Percentiles rank a stretch among this genome's conserved stretches.
These are phyloP conservation scores for Syngnathus acus DNA, from an alignment of 2,797 vertebrate species.

Conservation along the genomic window DNA sequence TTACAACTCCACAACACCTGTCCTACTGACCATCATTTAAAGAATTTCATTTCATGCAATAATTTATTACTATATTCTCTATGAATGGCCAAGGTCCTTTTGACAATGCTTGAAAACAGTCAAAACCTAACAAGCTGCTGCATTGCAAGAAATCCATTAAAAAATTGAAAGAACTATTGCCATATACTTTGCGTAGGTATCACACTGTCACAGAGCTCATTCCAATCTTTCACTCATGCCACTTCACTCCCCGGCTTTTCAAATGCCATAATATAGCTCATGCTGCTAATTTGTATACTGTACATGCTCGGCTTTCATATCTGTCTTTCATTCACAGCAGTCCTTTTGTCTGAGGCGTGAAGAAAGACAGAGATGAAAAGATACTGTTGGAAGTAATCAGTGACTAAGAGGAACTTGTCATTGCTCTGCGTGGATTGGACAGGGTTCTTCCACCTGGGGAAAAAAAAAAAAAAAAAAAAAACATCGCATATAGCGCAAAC, in stretches of 20 bases:
- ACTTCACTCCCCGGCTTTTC: slow-evolving; percentile 25
- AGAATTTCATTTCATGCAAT: not conserved
- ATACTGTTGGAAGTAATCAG: slow-evolving; percentile 53
- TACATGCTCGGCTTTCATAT: slow-evolving; percentile 24
- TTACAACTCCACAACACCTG: no score
- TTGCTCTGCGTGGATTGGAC: slow-evolving; percentile 31
- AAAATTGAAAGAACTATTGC: not conserved
- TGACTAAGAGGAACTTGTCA: slow-evolving; percentile 46
- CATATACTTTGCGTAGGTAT: not conserved
- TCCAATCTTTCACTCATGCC: not conserved
- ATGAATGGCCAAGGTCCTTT: not conserved
- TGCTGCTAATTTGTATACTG: slow-evolving; percentile 46
- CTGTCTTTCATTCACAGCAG: slow-evolving; percentile 14
- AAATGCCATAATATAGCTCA: slow-evolving; percentile 35
- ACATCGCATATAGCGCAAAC: slow-evolving; percentile 9
- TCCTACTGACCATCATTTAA: no score
- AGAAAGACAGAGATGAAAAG: slow-evolving; percentile 50
- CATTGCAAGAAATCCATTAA: not conserved
- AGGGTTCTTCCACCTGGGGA: not conserved
- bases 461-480: not conserved
- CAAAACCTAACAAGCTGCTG: not conserved
- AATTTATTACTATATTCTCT: not conserved
- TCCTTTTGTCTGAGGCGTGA: slow-evolving; percentile 39
- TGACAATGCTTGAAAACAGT: not conserved
- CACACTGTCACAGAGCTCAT: slow-evolving; percentile 13